Base-by-base conservation (phyloP, 2,113 vertebrate genomes). In the Gallinago jamesoni region DNA sequence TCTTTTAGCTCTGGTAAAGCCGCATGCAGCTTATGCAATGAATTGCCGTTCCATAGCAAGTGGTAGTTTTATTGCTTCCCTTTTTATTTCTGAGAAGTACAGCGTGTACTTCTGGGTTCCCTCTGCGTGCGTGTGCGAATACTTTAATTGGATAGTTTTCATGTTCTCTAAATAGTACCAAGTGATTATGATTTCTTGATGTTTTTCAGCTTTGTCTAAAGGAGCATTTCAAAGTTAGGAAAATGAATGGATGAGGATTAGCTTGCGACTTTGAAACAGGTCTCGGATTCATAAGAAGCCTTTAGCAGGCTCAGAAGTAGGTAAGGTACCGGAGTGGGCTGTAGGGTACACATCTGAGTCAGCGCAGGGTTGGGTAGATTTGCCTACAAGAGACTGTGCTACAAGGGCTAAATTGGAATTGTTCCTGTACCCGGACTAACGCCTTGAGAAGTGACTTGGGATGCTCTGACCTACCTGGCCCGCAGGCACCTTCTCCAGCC, bases 121-220 rank as follows among this genome's bases (percentile, higher is more conserved):
- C 45, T 74, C 14, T 39, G 35, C 73, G 72, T 55, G 48, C 50
- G 55, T 67, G 70, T 74, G 78, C 45, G 56, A 88, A 75, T 75
- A n/a, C 93, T 91, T 94, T 69, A 84, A 90, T 81, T 88, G 78
- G 72, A 66, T 55, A 47, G 45, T 70, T 95, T 90, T 74, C 45
- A 55, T 50, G n/a, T 60, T 70, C 73, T 83, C 62, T 70, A 87
- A 87, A 69, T 84, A 79, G 77, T 59, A 60, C 83, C 48, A 15
- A 48, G 50, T 33, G 66, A 59, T 95, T 63, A 79, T 39, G 39
- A 39, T 74, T 93, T 90, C 72, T 64, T 69, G 50, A 45, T 66
- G 50, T 18, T 84, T 75, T 83, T 84, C 74, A 90, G 68, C 55
- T 80, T 59, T 76, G 66, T 50, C 57, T 87, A 84, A 84, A 87